Conservation (phyloP, 2,113 vertebrate species). For the Amblyopsis rosae region DNA sequence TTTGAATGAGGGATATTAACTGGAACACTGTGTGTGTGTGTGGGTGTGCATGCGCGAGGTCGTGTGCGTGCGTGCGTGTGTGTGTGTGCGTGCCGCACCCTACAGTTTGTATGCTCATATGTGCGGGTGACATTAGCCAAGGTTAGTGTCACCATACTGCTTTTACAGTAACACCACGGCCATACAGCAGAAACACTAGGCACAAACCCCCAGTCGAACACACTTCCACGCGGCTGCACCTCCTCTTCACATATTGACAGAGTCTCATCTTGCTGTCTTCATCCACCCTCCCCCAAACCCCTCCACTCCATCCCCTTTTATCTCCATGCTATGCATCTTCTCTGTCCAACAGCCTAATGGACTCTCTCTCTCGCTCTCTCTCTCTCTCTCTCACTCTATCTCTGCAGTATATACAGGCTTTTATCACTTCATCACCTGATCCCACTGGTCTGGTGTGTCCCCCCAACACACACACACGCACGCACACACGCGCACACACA, state of each 20-base stretch:
- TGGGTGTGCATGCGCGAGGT: too few species aligned
- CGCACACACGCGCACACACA: background rate
- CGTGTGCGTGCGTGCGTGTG: too few species aligned
- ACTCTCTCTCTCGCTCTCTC: conserved; percentile 5
- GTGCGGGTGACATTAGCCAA: background rate
- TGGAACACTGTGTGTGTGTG: too few species aligned
- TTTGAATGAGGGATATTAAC: too few species aligned
- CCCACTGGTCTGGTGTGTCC: conserved; percentile 6
- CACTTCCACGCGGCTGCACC: background rate
- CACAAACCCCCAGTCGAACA: background rate
- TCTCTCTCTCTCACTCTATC: background rate
- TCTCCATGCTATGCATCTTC: background rate
- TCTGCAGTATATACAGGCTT: background rate
- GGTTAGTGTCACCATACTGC: background rate
- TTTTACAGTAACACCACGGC: background rate
- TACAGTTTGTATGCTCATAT: too few species aligned
- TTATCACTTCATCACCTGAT: background rate
- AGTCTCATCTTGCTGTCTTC: background rate
- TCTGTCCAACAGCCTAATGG: background rate
- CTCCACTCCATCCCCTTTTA: background rate
- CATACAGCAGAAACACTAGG: background rate
- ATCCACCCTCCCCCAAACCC: background rate
- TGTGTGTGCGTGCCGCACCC: too few species aligned
- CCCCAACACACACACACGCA: background rate
- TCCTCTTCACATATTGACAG: background rate